Conservation (phyloP, 1,140 invertebrate species). For the Zaprionus inermis region DNA sequence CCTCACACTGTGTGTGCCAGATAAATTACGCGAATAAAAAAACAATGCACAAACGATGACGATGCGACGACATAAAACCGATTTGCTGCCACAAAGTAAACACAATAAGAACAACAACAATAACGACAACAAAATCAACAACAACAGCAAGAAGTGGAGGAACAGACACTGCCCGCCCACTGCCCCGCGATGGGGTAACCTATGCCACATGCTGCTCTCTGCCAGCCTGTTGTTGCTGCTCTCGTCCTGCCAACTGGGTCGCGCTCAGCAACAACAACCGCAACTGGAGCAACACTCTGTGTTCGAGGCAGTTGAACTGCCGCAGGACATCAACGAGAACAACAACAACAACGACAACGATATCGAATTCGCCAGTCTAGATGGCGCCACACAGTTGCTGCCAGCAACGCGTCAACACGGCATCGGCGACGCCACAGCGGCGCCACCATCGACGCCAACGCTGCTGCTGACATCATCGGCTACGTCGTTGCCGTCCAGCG, state of each 20-base stretch:
- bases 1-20: conserved; percentile 22
- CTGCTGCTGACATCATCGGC: conserved; percentile 65
- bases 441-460: conserved; percentile 57
- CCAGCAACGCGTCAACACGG: conserved; percentile 58
- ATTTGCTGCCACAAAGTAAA: conserved; percentile 54
- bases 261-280: conserved; percentile 48
- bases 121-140: conserved; percentile 24
- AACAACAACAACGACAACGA: conserved; percentile 56
- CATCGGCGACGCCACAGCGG: conserved; percentile 56
- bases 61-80: conserved; percentile 68
- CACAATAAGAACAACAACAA: conserved; percentile 25
- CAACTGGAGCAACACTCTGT: conserved; percentile 26
- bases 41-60: conserved; percentile 76
- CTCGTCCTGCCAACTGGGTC: conserved; percentile 67
- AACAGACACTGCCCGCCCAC: conserved; percentile 16
- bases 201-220: conserved; percentile 48
- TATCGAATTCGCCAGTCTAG: conserved; percentile 80
- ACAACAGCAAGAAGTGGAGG: conserved; percentile 8
- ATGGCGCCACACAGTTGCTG: conserved; percentile 73
- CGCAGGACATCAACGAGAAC: conserved; percentile 56
- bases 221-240: conserved; percentile 36
- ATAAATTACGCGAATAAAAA: conserved; percentile 41
- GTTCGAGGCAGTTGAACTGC: conserved; percentile 56
- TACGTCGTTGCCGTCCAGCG: neutral
- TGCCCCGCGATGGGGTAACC: conserved; percentile 57